Base-by-base conservation (phyloP, 30 jellyfish, hydroid and myxozoan species). In the Aurelia coerulea region DNA sequence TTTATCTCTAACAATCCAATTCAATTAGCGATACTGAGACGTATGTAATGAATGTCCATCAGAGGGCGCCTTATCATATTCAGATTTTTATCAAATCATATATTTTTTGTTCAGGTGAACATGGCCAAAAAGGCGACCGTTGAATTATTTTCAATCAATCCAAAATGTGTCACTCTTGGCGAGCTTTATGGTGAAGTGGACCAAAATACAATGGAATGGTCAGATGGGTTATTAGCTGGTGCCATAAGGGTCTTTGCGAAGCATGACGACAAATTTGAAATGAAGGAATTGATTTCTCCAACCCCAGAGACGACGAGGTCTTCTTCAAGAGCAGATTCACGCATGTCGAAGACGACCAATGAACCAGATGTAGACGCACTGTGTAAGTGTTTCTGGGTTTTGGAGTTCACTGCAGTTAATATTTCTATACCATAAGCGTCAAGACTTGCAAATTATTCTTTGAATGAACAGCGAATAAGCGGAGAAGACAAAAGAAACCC, bases 121-220 rank as follows among this genome's bases (percentile, higher is more conserved):
- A 8, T 60, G 14, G 50, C 78, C 17, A 76, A 77, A 49, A 87
- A 87, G 52, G 86, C 92, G 10, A 42, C 74, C 10, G 97, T 92
- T n/a, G 92, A 87, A 2, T 46, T 81, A 70, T 91, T 87, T 16
- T 68, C 90, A 9, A 59, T 85, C 79, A 92, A 92, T 70, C 97
- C 98, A 31, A 85, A 87, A 46, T 87, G 97, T 58, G 71, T 81
- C 5, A 17, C 97, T 1, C 95, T 92, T 59, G 95, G 93, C 11
- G 95, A 92, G 66, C 71, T 92, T 86, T 92, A 92, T 73, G 98
- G 98, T 0, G 90, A 80, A 64, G 83, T 83, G 52, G 93, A 92
- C 72, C 71, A 84, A 79, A 87, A 66, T 31, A 92, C 98, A 41
- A 87, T 84, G 84, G 96, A 87, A 51, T 92, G 98, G 98, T 71